phyloP scores from a whole-genome alignment of 2,797 vertebrate genomes.

The Crax fasciolata region DNA sequence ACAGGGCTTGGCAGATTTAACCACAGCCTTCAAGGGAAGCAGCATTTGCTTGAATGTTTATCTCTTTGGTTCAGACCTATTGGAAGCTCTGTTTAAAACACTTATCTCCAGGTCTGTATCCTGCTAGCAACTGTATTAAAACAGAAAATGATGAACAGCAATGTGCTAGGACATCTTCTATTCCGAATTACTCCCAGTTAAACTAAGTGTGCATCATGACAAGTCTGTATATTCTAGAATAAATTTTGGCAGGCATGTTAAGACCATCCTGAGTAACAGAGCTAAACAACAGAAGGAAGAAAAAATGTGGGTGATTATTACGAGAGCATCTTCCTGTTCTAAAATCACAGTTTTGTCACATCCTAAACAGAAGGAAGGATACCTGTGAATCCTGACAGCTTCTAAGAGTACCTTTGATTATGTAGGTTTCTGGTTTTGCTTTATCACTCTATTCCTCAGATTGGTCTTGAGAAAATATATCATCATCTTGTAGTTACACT shows the following conservation, averaged over 20 bases:
- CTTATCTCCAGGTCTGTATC: not conserved
- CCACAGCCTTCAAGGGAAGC: not conserved
- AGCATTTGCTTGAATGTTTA: not conserved
- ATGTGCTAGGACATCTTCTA: not conserved
- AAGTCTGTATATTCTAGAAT: not conserved
- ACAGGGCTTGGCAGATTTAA: not conserved
- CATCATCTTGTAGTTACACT: not conserved
- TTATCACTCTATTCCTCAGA: not conserved
- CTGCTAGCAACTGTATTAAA: not conserved
- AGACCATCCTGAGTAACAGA: not conserved
- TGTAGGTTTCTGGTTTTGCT: not conserved
- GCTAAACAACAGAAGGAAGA: not conserved
- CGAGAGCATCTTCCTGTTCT: not conserved
- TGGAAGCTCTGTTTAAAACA: conserved; percentile 21
- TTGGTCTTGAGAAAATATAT: not conserved
- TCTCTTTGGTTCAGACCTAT: not conserved
- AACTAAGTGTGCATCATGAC: not conserved
- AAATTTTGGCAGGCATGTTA: not conserved
- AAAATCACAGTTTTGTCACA: not conserved
- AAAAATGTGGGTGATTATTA: not conserved
- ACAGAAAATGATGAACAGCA: conserved; percentile 17
- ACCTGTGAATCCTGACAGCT: not conserved
- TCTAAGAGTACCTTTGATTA: not conserved
- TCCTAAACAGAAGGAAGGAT: not conserved
- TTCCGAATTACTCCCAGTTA: conserved; percentile 22